A percentile compares a stretch with the other conserved stretches of the same genome.
Conservation (phyloP, 2,113 vertebrate genomes). For the Lichenostomus cassidix region DNA sequence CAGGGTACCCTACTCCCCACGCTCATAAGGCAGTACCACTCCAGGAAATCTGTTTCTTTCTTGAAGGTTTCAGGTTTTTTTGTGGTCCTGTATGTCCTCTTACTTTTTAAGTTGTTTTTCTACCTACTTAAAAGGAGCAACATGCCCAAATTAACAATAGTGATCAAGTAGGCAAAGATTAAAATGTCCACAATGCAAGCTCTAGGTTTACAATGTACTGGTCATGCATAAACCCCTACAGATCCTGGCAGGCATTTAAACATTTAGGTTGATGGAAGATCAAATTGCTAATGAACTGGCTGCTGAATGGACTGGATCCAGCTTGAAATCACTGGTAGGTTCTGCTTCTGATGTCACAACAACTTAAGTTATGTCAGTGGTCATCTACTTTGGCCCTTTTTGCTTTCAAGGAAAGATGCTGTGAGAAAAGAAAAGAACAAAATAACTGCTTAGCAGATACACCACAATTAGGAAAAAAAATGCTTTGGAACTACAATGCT, state of each 20-base stretch:
- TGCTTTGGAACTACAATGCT: not conserved
- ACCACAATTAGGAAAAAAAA: not conserved
- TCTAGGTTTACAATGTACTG: constrained; percentile 48
- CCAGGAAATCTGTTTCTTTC: not conserved
- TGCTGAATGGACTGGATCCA: constrained; percentile 46
- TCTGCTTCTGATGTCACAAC: constrained; percentile 1
- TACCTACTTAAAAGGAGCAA: constrained; percentile 60
- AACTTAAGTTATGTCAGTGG: not conserved
- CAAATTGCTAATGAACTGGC: constrained; percentile 24
- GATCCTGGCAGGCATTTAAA: constrained; percentile 50
- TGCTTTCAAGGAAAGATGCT: constrained; percentile 81
- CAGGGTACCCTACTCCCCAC: constrained; percentile 14
- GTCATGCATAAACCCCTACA: constrained; percentile 58
- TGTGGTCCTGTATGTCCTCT: constrained; percentile 24
- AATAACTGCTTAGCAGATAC: not conserved
- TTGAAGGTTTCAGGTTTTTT: not conserved
- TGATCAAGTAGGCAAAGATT: constrained; percentile 24
- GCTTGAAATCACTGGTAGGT: constrained; percentile 10
- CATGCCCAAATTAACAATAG: constrained; percentile 24
- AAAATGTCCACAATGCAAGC: not conserved
- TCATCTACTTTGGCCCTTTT: constrained; percentile 80
- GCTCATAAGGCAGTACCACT: not conserved
- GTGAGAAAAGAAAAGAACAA: not conserved
- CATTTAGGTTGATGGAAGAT: constrained; percentile 9
- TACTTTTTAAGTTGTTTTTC: not conserved